Percentiles rank a stretch among this genome's conserved stretches.
phyloP scores from a whole-genome alignment of 2,797 vertebrate species.

The Ctenochaetus hawaiiensis region DNA sequence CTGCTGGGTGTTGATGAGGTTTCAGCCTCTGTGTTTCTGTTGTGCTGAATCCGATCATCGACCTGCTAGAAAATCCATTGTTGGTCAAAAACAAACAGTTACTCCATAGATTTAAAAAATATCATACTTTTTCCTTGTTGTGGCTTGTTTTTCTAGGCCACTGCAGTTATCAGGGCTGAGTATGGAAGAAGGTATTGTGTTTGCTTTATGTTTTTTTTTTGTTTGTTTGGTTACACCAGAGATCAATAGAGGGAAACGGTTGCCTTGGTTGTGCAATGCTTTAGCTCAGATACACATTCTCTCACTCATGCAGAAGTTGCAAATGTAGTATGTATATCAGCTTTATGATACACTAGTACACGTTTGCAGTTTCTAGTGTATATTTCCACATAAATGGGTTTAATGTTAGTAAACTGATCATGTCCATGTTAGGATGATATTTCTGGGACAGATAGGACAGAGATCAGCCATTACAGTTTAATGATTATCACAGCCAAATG shows the following conservation, averaged over 20 bases:
- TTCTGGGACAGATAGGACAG: slow-evolving; percentile 51
- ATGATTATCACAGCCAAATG: slow-evolving; percentile 70
- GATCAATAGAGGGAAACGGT: slow-evolving; percentile 61
- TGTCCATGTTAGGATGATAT: slow-evolving; percentile 9
- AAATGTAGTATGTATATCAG: not conserved
- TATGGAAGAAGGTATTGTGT: slow-evolving; percentile 13
- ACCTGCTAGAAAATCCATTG: not conserved
- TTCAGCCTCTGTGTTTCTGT: not conserved
- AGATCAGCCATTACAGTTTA: slow-evolving; percentile 65
- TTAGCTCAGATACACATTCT: not conserved
- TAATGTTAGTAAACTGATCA: not conserved
- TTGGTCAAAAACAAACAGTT: not conserved
- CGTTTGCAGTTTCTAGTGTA: not conserved
- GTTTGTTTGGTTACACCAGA: slow-evolving; percentile 45
- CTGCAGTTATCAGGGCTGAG: not conserved
- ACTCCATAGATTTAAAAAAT: not conserved
- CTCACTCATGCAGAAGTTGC: not conserved
- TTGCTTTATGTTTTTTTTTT: slow-evolving; percentile 58
- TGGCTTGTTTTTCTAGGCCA: not conserved
- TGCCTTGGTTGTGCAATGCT: slow-evolving; percentile 53
- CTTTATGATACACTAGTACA: not conserved
- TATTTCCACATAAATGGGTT: not conserved
- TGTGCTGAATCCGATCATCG: slow-evolving; percentile 15
- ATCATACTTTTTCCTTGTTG: not conserved
- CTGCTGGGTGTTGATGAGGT: not conserved